Evolutionary conservation across 2,113 vertebrate genomes (phyloP).

Genomic region (Rynchops niger): DNA sequence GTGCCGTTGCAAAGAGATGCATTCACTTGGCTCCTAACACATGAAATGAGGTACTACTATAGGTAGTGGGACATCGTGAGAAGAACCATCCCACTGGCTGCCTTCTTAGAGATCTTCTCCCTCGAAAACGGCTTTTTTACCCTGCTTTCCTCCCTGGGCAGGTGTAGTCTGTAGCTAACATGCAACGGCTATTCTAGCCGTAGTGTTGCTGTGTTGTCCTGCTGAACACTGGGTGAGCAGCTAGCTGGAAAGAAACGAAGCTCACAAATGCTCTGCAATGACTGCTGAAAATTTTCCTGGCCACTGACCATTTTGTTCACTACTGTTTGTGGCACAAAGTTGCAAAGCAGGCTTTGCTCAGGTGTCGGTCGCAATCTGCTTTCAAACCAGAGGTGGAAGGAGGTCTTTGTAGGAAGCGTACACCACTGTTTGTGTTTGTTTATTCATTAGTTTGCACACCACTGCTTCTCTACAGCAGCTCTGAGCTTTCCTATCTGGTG

Average conservation of each 20-base stretch:
- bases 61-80: background rate
- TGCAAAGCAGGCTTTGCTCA: background rate
- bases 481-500: background rate
- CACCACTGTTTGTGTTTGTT: background rate
- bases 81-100: background rate
- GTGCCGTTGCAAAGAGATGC: background rate
- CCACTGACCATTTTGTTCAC: background rate
- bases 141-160: background rate
- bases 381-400: background rate
- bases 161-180: background rate
- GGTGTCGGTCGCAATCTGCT: background rate
- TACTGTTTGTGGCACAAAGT: background rate
- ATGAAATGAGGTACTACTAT: background rate
- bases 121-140: background rate
- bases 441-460: background rate
- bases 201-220: background rate
- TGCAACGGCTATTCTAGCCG: background rate
- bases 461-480: background rate
- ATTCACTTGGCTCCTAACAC: fast-evolving
- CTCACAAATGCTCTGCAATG: background rate
- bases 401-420: background rate
- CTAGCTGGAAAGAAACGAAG: background rate
- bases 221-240: background rate
- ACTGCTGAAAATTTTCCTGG: background rate
- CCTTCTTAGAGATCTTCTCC: background rate